Evolutionary conservation across 1,140 invertebrate species (phyloP).

Genomic region (Potamilus streckersoni): DNA sequence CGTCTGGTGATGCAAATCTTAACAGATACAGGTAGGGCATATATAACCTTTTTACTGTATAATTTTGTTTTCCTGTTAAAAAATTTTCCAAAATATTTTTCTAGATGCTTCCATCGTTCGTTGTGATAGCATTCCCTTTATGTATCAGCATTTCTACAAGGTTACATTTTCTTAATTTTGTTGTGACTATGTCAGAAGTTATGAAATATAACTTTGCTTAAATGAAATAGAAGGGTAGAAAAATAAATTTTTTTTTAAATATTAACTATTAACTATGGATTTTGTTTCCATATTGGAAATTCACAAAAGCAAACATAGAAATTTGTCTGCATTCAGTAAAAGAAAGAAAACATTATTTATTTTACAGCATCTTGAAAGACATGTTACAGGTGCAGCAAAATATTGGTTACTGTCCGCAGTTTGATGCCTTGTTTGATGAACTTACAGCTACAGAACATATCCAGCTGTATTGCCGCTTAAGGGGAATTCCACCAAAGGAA

Average conservation of each 20-base stretch:
- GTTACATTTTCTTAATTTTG: too few relatives aligned
- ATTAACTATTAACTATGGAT: background rate
- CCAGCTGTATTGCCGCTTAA: slow-evolving; percentile 78
- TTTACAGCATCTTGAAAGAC: slow-evolving; percentile 55
- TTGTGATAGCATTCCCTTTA: too few relatives aligned
- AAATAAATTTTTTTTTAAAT: too few relatives aligned
- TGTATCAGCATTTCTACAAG: too few relatives aligned
- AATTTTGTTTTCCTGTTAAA: background rate
- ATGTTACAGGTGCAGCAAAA: slow-evolving; percentile 60
- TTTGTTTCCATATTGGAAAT: background rate
- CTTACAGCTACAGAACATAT: slow-evolving; percentile 85
- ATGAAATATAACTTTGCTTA: too few relatives aligned
- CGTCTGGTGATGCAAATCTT: slow-evolving; percentile 73
- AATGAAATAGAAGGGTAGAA: too few relatives aligned
- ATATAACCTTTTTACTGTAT: background rate
- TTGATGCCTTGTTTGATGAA: slow-evolving; percentile 84
- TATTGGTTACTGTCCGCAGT: slow-evolving; percentile 74
- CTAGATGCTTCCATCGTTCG: too few relatives aligned
- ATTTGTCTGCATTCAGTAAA: too few relatives aligned
- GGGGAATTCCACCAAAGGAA: slow-evolving; percentile 72
- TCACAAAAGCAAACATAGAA: too few relatives aligned
- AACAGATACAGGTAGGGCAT: slow-evolving; percentile 63
- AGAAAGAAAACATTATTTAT: background rate
- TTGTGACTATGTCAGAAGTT: too few relatives aligned
- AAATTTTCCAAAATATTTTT: too few relatives aligned